Evolutionary conservation across 1,140 invertebrate genomes (phyloP).

Genomic region (Hyles vespertilio): DNA sequence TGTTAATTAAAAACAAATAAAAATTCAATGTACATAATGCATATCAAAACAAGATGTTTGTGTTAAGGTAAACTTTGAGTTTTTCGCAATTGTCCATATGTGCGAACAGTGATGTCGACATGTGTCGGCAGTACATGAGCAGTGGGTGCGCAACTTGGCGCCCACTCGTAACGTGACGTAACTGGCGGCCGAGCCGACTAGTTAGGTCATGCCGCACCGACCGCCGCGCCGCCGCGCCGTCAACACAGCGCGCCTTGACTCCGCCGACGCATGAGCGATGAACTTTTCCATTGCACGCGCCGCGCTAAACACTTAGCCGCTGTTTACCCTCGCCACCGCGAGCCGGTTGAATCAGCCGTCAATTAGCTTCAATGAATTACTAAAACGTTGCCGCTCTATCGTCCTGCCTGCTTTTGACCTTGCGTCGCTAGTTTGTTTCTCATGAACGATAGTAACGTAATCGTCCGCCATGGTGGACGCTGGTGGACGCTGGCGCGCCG

Average conservation of each 20-base stretch:
- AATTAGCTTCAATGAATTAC: background rate
- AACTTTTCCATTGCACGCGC: constrained; percentile 13
- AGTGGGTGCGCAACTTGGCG: constrained; percentile 4
- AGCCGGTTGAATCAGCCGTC: background rate
- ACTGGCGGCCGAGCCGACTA: constrained; percentile 24
- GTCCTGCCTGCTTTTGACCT: constrained; percentile 25
- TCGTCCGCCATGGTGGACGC: constrained; percentile 26
- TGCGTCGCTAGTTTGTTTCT: constrained; percentile 30
- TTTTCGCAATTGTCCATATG: background rate
- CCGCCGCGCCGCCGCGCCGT: background rate
- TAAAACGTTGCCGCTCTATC: constrained; percentile 11
- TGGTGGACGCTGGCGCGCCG: constrained; percentile 38
- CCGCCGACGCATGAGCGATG: constrained; percentile 12
- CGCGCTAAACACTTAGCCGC: constrained; percentile 1
- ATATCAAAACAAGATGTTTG: background rate
- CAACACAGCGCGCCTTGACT: constrained; percentile 24
- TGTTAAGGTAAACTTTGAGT: background rate
- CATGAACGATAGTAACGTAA: constrained; percentile 35
- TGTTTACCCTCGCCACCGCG: background rate
- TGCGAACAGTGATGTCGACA: background rate
- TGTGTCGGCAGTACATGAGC: background rate
- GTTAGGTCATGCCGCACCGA: constrained; percentile 6
- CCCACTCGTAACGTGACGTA: constrained; percentile 18
- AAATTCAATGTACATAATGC: too few species aligned
- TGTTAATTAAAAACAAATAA: too few species aligned